Conservation (phyloP, 2,797 vertebrate species). For the Alosa sapidissima region DNA sequence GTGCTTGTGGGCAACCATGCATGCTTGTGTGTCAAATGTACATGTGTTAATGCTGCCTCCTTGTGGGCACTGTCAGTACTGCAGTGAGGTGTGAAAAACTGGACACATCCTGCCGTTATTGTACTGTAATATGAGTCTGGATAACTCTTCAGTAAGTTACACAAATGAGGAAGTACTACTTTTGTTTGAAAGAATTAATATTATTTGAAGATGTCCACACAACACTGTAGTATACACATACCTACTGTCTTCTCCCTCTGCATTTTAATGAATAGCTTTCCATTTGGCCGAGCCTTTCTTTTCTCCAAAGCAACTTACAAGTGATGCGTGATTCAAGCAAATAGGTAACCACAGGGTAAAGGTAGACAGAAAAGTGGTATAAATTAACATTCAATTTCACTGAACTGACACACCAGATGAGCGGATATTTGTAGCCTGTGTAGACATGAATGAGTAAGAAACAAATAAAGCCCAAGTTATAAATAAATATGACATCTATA, state of each 20-base stretch:
- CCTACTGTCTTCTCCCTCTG: too few relatives aligned
- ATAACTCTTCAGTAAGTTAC: background rate
- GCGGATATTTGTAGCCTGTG: background rate
- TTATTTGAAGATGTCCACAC: background rate
- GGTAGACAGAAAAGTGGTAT: background rate
- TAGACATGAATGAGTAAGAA: background rate
- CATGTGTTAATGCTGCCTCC: background rate
- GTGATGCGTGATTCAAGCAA: background rate
- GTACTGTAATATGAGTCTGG: background rate
- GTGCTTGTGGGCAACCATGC: background rate
- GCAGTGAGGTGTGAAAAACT: background rate
- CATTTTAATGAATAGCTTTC: background rate
- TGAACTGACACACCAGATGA: background rate
- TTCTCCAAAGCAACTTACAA: background rate
- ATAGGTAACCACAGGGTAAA: background rate
- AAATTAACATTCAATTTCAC: background rate
- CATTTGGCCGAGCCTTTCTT: background rate
- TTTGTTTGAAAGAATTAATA: too few relatives aligned
- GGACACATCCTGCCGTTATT: background rate
- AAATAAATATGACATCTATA: background rate
- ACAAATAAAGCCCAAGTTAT: background rate
- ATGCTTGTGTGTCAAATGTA: conserved; percentile 35
- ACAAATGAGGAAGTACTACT: too few relatives aligned
- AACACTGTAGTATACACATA: background rate
- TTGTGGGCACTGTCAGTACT: background rate